phyloP scores from a whole-genome alignment of 2,888 invertebrate genomes.

The Rugalucina vietnamica region DNA sequence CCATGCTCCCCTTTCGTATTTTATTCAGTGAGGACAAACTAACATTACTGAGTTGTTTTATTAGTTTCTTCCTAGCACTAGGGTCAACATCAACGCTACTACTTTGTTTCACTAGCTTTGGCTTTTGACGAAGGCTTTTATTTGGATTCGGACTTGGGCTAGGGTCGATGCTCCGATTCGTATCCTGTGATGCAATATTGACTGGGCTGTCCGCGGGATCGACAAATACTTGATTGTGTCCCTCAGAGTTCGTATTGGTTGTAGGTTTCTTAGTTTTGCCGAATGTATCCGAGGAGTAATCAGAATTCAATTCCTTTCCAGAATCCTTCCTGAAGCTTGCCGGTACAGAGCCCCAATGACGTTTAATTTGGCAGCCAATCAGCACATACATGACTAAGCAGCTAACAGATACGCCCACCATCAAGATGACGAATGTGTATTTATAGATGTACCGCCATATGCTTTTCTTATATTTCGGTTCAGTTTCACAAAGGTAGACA shows the following conservation, averaged over 20 bases:
- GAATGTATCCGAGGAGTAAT: constrained; percentile 59
- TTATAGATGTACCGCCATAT: constrained; percentile 53
- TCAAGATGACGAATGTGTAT: constrained; percentile 43
- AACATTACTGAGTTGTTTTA: constrained; percentile 44
- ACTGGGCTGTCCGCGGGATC: constrained; percentile 26
- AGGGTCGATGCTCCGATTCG: not conserved
- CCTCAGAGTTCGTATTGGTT: constrained; percentile 41
- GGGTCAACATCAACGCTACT: constrained; percentile 22
- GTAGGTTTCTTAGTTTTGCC: constrained; percentile 36
- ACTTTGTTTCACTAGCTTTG: constrained; percentile 41
- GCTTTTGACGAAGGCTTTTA: not conserved
- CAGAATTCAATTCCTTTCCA: constrained; percentile 46
- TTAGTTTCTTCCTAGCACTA: constrained; percentile 33
- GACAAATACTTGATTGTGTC: not conserved
- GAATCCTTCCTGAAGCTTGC: constrained; percentile 55
- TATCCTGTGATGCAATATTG: not conserved
- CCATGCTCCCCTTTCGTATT: not conserved
- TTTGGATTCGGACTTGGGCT: no score
- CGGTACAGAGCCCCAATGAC: constrained; percentile 53
- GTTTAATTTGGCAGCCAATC: constrained; percentile 53
- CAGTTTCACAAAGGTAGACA: constrained; percentile 49
- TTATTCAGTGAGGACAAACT: constrained; percentile 29
- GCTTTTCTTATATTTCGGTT: constrained; percentile 40
- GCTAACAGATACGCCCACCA: constrained; percentile 48
- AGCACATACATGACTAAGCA: constrained; percentile 59